Percentiles rank a stretch among this genome's conserved stretches.
Evolutionary conservation across 2,888 invertebrate species (phyloP).

Genomic region (Microchrysa polita): DNA sequence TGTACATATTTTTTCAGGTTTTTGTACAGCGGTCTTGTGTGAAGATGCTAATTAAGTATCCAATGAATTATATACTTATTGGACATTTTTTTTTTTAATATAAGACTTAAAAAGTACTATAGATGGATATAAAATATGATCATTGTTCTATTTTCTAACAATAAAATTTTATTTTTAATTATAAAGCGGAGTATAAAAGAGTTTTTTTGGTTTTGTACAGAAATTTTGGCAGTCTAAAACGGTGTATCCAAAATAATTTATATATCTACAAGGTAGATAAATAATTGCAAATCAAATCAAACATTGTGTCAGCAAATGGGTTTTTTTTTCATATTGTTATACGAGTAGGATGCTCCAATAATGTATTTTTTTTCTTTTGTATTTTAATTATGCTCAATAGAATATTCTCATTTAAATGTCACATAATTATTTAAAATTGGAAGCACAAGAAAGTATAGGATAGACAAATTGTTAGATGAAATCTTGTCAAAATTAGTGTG

Average conservation of each 20-base stretch:
- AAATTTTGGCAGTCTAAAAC: no score
- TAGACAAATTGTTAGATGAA: neutral
- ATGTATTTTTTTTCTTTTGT: neutral
- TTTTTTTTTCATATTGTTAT: conserved; percentile 54
- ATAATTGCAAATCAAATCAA: conserved; percentile 50
- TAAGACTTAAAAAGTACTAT: neutral
- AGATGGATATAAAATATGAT: conserved; percentile 33
- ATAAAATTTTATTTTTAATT: conserved; percentile 9
- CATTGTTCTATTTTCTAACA: conserved; percentile 18
- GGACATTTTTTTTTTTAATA: conserved; percentile 7
- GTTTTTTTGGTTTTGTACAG: no score
- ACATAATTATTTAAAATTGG: no score
- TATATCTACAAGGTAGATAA: conserved; percentile 36
- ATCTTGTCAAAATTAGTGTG: neutral
- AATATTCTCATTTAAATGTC: no score
- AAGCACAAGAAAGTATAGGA: neutral
- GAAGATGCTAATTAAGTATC: neutral
- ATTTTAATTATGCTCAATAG: no score
- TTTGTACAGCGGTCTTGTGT: neutral
- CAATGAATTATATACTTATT: conserved; percentile 8
- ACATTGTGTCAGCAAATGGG: conserved; percentile 66
- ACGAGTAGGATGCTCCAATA: neutral
- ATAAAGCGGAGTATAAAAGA: no score
- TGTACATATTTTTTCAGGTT: conserved; percentile 30
- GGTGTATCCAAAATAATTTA: no score